These are phyloP conservation scores for Rhinichthys osculus DNA, from an alignment of 2,797 vertebrate species.

Conservation along the genomic window DNA sequence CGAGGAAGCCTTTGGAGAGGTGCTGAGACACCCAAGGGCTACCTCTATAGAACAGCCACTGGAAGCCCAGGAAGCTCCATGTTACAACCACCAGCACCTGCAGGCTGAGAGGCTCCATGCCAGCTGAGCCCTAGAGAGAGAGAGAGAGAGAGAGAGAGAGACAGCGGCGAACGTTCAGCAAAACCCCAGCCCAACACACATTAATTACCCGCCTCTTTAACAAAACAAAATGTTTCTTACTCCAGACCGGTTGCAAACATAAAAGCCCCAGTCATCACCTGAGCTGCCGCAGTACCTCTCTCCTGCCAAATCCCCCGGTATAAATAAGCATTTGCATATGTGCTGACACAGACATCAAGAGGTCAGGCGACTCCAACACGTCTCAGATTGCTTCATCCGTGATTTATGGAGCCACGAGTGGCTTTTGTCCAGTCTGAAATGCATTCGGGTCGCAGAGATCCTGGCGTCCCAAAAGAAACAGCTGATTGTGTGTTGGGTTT, in stretches of 20 bases:
- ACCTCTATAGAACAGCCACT: constrained; percentile 81
- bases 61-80: constrained; percentile 81
- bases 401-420: constrained; percentile 36
- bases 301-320: constrained; percentile 52
- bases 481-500: constrained; percentile 20
- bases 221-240: constrained; percentile 34
- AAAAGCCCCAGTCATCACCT: constrained; percentile 54
- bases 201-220: constrained; percentile 10
- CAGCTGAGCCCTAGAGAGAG: constrained; percentile 71
- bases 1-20: constrained; percentile 78
- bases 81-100: constrained; percentile 67
- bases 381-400: constrained; percentile 56
- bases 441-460: constrained; percentile 9
- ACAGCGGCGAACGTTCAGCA: neutral
- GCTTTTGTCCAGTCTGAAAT: constrained; percentile 15
- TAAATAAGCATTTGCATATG: constrained; percentile 54
- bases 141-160: constrained; percentile 25
- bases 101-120: constrained; percentile 77
- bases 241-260: constrained; percentile 30
- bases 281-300: constrained; percentile 59
- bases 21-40: constrained; percentile 79
- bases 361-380: constrained; percentile 44
- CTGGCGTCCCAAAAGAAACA: neutral
- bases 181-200: constrained; percentile 24
- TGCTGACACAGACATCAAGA: constrained; percentile 55